Conservation (phyloP, 1,140 invertebrate genomes). For the Aphidius ervi region DNA sequence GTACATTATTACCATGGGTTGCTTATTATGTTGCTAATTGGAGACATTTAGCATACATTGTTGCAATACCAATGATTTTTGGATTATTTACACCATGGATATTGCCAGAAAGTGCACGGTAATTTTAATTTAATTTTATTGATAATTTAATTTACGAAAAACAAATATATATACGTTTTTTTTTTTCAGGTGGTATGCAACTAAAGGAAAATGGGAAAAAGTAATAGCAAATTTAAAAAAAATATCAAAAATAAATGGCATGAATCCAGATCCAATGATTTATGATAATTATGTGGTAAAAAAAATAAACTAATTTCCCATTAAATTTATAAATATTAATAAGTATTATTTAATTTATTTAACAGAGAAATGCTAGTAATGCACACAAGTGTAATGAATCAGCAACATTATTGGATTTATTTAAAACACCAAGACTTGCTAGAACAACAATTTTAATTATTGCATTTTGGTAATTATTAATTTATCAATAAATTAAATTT, state of each 20-base stretch:
- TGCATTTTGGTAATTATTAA: slow-evolving; percentile 48
- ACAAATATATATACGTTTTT: background rate
- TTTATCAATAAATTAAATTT: background rate
- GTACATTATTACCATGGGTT: slow-evolving; percentile 45
- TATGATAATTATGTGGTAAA: slow-evolving; percentile 41
- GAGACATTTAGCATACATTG: slow-evolving; percentile 41
- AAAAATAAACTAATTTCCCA: background rate
- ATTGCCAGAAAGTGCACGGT: slow-evolving; percentile 49
- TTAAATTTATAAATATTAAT: slow-evolving; percentile 2
- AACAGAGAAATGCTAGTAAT: slow-evolving; percentile 35
- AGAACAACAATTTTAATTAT: slow-evolving; percentile 57
- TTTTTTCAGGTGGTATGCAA: slow-evolving; percentile 43
- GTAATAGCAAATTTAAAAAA: slow-evolving; percentile 42
- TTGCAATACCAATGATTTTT: slow-evolving; percentile 37
- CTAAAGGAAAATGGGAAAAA: slow-evolving; percentile 42
- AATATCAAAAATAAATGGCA: slow-evolving; percentile 43
- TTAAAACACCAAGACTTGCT: slow-evolving; percentile 56
- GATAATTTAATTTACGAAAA: slow-evolving; percentile 5
- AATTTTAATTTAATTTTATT: slow-evolving; percentile 10
- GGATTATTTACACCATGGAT: slow-evolving; percentile 48
- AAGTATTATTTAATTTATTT: slow-evolving; percentile 8
- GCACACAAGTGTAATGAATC: slow-evolving; percentile 37
- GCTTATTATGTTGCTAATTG: slow-evolving; percentile 48
- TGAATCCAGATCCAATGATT: slow-evolving; percentile 35
- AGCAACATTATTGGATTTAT: slow-evolving; percentile 55